Conservation (phyloP, 2,888 invertebrate genomes). For the Conchocele bisecta region DNA sequence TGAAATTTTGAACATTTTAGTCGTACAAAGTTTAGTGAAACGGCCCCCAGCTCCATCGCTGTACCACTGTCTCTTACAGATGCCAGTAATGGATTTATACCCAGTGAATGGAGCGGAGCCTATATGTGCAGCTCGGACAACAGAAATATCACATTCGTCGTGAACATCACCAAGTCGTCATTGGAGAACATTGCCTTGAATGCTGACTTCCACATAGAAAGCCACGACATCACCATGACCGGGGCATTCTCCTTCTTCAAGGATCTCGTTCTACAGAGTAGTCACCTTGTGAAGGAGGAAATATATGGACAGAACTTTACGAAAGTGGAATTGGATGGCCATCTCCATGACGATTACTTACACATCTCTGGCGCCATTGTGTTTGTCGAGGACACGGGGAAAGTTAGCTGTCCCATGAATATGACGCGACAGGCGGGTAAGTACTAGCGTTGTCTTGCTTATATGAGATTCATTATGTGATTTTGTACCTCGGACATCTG, state of each 20-base stretch:
- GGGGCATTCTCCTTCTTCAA: conserved; percentile 41
- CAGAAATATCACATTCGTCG: conserved; percentile 18
- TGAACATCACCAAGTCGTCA: conserved; percentile 44
- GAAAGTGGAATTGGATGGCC: conserved; percentile 40
- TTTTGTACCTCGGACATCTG: too few species aligned
- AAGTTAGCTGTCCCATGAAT: conserved; percentile 22
- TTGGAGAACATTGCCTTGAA: conserved; percentile 29
- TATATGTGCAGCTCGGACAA: conserved; percentile 41
- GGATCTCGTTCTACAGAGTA: conserved; percentile 31
- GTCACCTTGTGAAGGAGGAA: conserved; percentile 7
- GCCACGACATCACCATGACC: conserved; percentile 8
- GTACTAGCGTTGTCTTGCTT: too few species aligned
- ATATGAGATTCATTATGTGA: too few species aligned
- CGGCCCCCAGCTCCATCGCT: too few species aligned
- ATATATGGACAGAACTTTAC: conserved; percentile 44
- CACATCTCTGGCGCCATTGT: conserved; percentile 36
- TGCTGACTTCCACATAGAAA: conserved; percentile 29
- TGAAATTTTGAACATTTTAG: too few species aligned
- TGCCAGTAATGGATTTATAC: conserved; percentile 32
- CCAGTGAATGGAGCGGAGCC: conserved; percentile 49
- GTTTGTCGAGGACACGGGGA: conserved; percentile 18
- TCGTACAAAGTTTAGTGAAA: too few species aligned
- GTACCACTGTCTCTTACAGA: conserved; percentile 20
- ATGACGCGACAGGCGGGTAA: conserved; percentile 34
- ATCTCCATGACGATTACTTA: too few species aligned